A percentile compares a stretch with the other conserved stretches of the same genome.
Evolutionary conservation across 2,888 invertebrate genomes (phyloP).

Genomic region (Maniola hyperantus): DNA sequence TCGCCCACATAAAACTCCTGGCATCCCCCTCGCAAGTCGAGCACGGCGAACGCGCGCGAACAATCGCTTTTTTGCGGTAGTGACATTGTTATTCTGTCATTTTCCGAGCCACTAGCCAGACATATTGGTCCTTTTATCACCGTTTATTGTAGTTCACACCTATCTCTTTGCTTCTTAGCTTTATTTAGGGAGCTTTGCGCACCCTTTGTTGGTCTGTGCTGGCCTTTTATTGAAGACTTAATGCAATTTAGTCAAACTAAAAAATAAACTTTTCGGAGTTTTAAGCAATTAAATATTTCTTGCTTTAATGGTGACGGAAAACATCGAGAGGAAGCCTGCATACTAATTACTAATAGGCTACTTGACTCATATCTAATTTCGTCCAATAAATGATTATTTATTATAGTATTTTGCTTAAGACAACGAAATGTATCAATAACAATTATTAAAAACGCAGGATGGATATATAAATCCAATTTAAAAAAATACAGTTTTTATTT

Average conservation of each 20-base stretch:
- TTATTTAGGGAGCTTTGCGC: slow-evolving; percentile 16
- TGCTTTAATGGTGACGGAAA: no score
- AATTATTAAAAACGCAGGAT: no score
- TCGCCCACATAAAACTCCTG: slow-evolving; percentile 36
- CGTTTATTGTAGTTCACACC: slow-evolving; percentile 54
- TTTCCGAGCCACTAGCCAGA: slow-evolving; percentile 66
- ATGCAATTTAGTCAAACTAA: slow-evolving; percentile 6
- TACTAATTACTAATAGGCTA: no score
- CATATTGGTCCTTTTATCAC: slow-evolving; percentile 61
- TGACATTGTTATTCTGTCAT: slow-evolving; percentile 64
- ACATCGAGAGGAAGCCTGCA: no score
- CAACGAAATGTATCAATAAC: no score
- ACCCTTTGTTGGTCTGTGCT: not conserved
- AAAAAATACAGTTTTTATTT: no score
- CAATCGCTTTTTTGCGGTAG: slow-evolving; percentile 56
- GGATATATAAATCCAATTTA: no score
- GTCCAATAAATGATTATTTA: no score
- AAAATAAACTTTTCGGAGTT: no score
- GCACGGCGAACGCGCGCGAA: slow-evolving; percentile 52
- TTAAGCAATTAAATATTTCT: no score
- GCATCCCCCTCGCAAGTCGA: slow-evolving; percentile 9
- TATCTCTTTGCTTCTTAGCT: slow-evolving; percentile 43
- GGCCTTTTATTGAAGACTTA: slow-evolving; percentile 13
- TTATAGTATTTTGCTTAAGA: no score
- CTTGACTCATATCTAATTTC: no score